Evolutionary conservation across 2,113 vertebrate genomes (phyloP), one percentile per base, ranked within the genome.

Genomic region (Loxodonta africana): DNA sequence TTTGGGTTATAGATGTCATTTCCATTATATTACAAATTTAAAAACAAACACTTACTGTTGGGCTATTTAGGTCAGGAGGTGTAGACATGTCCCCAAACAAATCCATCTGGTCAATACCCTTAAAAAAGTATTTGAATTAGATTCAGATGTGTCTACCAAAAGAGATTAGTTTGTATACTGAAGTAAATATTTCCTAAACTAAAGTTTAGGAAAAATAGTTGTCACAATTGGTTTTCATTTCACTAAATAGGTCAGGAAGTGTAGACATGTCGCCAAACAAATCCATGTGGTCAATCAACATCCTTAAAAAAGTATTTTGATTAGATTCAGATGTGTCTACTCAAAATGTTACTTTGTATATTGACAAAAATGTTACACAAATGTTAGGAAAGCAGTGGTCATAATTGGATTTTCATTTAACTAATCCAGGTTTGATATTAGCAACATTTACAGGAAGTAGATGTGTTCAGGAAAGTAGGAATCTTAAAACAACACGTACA

Each of bases 31-130:
- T 95, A 95, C 97, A 97, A 98, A 97, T 97, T 97, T 97, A 97
- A 97, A 98, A 97, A 92, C 81, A 92, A 92, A 94, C 98, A 99
- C 99, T 99, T 99, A 99, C 99, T 98, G 99, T 98, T 83, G 99
- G 98, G 98, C 98, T 98, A 98, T 96, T 99, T 96, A 99, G 98
- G 97, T 99, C 99, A 97, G 99, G 99, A 51, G 99, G 99, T 97
- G 99, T 99, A 87, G 99, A 99, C 99, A 99, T 99, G 98, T 98
- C 99, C 98, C 99, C 99, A 99, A 99, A 99, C 95, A 99, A 99
- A 98, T 99, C 98, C 98, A 99, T 98, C 97, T 99, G 99, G 89
- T 99, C 99, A 98, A 99, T 98, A 96, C 98, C 99, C 99, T 99
- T 98, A 91, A 98, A 98, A 95, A 23, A 97, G 92, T 98, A 94